Conservation (phyloP, 92 coral and sea anemone genomes). For the Zoanthus solanderi region DNA sequence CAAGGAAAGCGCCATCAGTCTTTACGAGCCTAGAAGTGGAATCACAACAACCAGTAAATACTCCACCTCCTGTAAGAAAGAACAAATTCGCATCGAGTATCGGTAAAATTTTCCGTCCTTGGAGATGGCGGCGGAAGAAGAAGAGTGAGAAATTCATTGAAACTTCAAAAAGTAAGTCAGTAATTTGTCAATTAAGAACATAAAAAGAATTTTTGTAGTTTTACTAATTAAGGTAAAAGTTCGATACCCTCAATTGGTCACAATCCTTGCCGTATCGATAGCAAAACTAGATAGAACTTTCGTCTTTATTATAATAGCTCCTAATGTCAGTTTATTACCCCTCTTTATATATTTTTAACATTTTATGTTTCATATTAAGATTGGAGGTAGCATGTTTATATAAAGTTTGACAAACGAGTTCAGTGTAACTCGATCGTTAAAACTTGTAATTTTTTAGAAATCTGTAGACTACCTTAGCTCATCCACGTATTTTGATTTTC, state of each 20-base stretch:
- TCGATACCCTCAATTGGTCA: neutral
- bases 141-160: conserved; percentile 96
- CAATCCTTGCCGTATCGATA: conserved; percentile 33
- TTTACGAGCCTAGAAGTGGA: conserved; percentile 56
- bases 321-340: too few relatives aligned
- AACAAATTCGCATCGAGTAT: conserved; percentile 92
- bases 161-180: conserved; percentile 95
- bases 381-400: too few relatives aligned
- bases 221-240: neutral
- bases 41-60: conserved; percentile 60
- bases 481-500: neutral
- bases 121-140: conserved; percentile 98
- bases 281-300: neutral
- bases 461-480: neutral
- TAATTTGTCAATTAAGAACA: neutral
- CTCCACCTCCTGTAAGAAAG: conserved; percentile 93
- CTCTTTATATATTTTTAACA: too few relatives aligned
- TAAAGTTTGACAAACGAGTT: too few relatives aligned
- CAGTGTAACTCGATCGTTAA: too few relatives aligned
- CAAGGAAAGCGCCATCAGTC: conserved; percentile 52
- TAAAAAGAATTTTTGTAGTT: neutral
- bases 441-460: neutral
- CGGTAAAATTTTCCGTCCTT: conserved; percentile 91
- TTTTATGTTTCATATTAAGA: too few relatives aligned
- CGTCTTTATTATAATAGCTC: too few relatives aligned